phyloP scores from a whole-genome alignment of 1,140 invertebrate species.

The Mya arenaria region DNA sequence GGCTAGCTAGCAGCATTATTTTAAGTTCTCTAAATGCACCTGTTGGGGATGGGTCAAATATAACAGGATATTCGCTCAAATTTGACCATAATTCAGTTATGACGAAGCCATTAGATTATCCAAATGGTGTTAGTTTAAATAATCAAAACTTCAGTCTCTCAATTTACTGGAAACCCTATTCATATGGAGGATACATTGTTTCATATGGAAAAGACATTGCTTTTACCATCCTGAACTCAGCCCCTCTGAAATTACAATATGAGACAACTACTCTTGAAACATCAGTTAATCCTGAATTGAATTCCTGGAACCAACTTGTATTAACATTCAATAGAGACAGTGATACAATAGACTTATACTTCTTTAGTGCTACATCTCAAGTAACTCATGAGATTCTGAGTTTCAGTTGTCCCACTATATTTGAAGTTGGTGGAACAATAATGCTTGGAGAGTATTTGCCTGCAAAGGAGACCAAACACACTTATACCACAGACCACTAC shows the following conservation, averaged over 20 bases:
- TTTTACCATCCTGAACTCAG: conserved; percentile 50
- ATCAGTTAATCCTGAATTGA: conserved; percentile 5
- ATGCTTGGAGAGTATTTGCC: conserved; percentile 63
- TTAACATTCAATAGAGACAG: conserved; percentile 46
- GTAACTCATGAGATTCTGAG: conserved; percentile 53
- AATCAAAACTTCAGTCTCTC: conserved; percentile 58
- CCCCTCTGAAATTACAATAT: conserved; percentile 55
- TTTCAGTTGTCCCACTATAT: conserved; percentile 46
- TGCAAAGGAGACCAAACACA: conserved; percentile 40
- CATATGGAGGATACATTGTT: conserved; percentile 57
- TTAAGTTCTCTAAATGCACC: conserved; percentile 24
- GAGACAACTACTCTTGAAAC: conserved; percentile 39
- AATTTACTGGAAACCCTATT: conserved; percentile 56
- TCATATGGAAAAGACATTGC: conserved; percentile 60
- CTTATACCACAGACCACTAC: conserved; percentile 40
- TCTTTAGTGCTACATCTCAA: conserved; percentile 52
- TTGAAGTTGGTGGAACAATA: conserved; percentile 56
- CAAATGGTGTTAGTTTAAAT: conserved; percentile 1
- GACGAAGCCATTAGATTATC: conserved; percentile 42
- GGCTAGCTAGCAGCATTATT: conserved; percentile 41
- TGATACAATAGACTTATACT: conserved; percentile 55
- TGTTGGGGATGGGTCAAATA: conserved; percentile 28
- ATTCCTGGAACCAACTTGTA: conserved; percentile 66
- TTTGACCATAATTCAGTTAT: conserved; percentile 64
- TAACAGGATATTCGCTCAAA: conserved; percentile 58